Evolutionary conservation across 2,113 vertebrate genomes (phyloP).

Genomic region (Etheostoma spectabile): DNA sequence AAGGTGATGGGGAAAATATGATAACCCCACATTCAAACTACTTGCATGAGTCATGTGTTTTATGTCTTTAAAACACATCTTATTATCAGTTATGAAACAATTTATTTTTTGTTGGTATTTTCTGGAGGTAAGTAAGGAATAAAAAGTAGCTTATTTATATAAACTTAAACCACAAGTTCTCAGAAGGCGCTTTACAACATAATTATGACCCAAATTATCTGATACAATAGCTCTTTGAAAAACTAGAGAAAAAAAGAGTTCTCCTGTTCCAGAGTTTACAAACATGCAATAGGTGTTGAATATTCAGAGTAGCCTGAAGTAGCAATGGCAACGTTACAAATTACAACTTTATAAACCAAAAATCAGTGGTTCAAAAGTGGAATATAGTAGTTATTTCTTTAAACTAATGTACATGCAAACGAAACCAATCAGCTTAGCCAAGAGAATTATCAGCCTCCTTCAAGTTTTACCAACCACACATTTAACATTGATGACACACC

Average conservation of each 20-base stretch:
- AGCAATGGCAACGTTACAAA: neutral
- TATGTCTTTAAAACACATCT: neutral
- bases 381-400: constrained; percentile 9
- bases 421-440: constrained; percentile 43
- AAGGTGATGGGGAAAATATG: neutral
- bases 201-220: neutral
- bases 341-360: neutral
- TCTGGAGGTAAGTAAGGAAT: no score
- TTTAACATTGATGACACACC: constrained; percentile 31
- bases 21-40: neutral
- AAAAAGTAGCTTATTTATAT: neutral
- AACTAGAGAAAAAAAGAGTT: neutral
- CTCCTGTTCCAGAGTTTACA: neutral
- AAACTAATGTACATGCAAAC: constrained; percentile 47
- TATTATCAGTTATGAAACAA: neutral
- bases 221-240: neutral
- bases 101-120: neutral
- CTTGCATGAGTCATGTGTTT: neutral
- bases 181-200: neutral
- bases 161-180: neutral
- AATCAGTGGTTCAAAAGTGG: constrained; percentile 4
- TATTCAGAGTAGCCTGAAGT: neutral
- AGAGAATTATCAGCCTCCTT: constrained; percentile 41
- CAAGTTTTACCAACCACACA: constrained; percentile 47
- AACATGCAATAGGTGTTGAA: neutral